Evolutionary conservation across 2,888 invertebrate species (phyloP), one percentile per base, ranked within the genome.

Genomic region (Drosophila lutescens): DNA sequence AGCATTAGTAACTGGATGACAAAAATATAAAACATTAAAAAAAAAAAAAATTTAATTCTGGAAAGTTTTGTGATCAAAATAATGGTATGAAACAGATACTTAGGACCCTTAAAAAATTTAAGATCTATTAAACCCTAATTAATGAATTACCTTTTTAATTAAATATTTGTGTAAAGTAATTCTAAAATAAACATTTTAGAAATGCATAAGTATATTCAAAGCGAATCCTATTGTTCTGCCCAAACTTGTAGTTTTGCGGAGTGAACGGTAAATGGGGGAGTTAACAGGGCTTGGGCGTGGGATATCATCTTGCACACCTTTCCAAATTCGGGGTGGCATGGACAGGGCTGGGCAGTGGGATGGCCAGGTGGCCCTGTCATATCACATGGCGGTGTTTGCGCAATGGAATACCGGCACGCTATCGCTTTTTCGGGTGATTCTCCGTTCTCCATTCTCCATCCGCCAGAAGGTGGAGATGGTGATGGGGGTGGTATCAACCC

Each of bases 351-450:
- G 50, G 50, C 51, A 44, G 53, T 44, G 55, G 38, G 41, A 38
- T 46, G 49, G 51, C 70, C 78, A 78, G 67, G 49, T 53, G 59
- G 67, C 66, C 10, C 50, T 74, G 73, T 62, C 74, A 74, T 74
- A 74, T 74, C 74, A 70, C 63, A 69, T 74, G 74, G 74, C 74
- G 55, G 59, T 74, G 74, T 74, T 74, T 82, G 74, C 84, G 79
- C 86, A 83, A 83, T 81, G 69, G 58, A 76, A 40, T 66, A 69
- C 63, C 60, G 61, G 82, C 82, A 82, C 82, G 82, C 65, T 55
- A 82, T 76, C 79, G 46, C 53, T 55, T 55, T 71, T 32, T 61
- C 34, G 56, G 74, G 59, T 12, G 17, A 23, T 34, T 34, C 43
- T 12, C 6, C 43, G 43, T 47, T 49, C 47, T 34, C 49, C 60